A percentile compares a stretch with the other conserved stretches of the same genome.
These are phyloP conservation scores for Tokudaia muenninki DNA, from an alignment of 2,797 vertebrate species.

Conservation along the genomic window DNA sequence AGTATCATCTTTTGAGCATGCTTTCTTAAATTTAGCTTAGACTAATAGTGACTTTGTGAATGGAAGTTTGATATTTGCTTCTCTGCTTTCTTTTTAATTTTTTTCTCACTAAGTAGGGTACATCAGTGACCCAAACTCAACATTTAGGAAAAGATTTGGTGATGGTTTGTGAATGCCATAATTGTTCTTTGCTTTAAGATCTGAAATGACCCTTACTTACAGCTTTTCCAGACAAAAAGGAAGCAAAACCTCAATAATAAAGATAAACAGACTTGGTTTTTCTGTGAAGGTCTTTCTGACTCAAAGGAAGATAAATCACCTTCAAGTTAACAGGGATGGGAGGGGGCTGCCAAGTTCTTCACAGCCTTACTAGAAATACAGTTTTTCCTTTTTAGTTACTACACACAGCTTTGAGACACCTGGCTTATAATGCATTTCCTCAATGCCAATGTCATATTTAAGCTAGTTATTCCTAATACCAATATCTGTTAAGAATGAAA, in stretches of 20 bases:
- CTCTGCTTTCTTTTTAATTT: background rate
- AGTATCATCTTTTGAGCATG: background rate
- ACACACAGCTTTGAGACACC: slow-evolving; percentile 77
- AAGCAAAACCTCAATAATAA: slow-evolving; percentile 88
- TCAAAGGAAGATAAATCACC: slow-evolving; percentile 88
- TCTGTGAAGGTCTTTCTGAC: slow-evolving; percentile 86
- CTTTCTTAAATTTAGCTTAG: slow-evolving; percentile 32
- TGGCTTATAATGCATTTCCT: slow-evolving; percentile 79
- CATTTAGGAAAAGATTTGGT: slow-evolving; percentile 66
- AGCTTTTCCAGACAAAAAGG: slow-evolving; percentile 85
- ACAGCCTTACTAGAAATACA: slow-evolving; percentile 69
- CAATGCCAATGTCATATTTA: slow-evolving; percentile 80
- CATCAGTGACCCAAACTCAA: slow-evolving; percentile 62
- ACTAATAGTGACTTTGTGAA: background rate
- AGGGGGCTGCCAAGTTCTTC: slow-evolving; percentile 79
- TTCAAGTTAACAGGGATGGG: slow-evolving; percentile 82
- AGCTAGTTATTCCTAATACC: slow-evolving; percentile 75
- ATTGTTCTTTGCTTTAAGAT: slow-evolving; percentile 72
- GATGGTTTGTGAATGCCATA: slow-evolving; percentile 14
- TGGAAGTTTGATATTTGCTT: slow-evolving; percentile 31
- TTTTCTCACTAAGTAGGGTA: slow-evolving; percentile 32
- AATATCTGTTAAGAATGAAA: slow-evolving; percentile 75
- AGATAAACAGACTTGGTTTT: slow-evolving; percentile 88
- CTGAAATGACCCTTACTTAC: slow-evolving; percentile 76
- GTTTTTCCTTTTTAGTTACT: slow-evolving; percentile 81